phyloP scores from a whole-genome alignment of 2,888 invertebrate genomes.

The Hetaerina titia region DNA sequence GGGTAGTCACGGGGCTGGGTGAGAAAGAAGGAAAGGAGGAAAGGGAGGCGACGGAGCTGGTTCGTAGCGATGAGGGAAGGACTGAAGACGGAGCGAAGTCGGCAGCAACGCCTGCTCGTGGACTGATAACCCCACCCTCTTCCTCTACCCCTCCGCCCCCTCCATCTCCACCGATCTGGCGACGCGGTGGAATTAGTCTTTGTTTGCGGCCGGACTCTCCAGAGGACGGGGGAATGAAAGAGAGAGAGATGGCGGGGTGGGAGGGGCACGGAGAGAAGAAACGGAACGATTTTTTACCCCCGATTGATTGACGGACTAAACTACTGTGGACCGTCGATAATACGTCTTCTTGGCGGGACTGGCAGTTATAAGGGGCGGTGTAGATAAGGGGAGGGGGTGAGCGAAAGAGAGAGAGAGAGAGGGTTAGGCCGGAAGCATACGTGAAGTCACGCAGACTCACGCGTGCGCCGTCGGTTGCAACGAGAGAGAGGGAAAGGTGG shows the following conservation, averaged over 20 bases:
- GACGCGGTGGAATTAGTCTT: constrained; percentile 45
- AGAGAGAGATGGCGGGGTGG: neutral
- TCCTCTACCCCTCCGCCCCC: neutral
- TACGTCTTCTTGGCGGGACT: neutral
- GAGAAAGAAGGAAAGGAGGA: neutral
- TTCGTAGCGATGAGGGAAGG: neutral
- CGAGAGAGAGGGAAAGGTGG: too few relatives aligned
- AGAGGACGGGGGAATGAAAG: neutral
- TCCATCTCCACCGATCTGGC: neutral
- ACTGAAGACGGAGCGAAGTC: neutral
- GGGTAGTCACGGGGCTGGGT: neutral
- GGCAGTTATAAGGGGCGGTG: neutral
- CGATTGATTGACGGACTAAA: constrained; percentile 45
- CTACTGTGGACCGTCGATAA: constrained; percentile 47
- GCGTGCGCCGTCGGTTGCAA: too few relatives aligned
- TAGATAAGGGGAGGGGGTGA: neutral
- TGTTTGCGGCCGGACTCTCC: constrained; percentile 49
- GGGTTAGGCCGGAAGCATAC: neutral
- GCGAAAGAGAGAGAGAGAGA: neutral
- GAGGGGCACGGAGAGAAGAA: neutral
- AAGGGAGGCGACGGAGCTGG: neutral
- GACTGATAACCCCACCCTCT: constrained; percentile 18
- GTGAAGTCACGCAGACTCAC: neutral
- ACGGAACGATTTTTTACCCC: constrained; percentile 53
- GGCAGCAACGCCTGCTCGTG: constrained; percentile 19